Percentiles rank a stretch among this genome's conserved stretches.
These are phyloP conservation scores for Caenorhabditis parvicauda DNA, from an alignment of 2,888 invertebrate species.

Conservation along the genomic window DNA sequence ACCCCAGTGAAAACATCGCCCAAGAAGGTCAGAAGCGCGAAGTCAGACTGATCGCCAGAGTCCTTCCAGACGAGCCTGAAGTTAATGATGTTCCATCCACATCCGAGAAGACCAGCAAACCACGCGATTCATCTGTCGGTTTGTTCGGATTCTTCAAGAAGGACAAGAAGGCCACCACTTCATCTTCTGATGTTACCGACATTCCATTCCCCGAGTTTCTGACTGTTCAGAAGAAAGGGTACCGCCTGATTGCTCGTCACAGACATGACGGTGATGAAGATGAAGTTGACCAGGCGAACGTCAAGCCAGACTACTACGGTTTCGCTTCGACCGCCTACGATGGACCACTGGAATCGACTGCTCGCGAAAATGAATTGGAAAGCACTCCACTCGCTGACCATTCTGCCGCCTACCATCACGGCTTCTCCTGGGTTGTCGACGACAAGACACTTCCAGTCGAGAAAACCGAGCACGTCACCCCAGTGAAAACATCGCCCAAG, in stretches of 20 bases:
- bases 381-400: too few relatives aligned
- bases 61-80: constrained; percentile 6
- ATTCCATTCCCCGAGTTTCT: not conserved
- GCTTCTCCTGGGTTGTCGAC: too few relatives aligned
- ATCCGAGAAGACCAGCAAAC: constrained; percentile 9
- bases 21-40: too few relatives aligned
- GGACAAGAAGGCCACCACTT: not conserved
- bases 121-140: constrained; percentile 9
- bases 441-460: too few relatives aligned
- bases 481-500: too few relatives aligned
- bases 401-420: too few relatives aligned
- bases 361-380: too few relatives aligned
- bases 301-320: too few relatives aligned
- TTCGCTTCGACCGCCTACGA: too few relatives aligned
- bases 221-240: constrained; percentile 4
- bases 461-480: too few relatives aligned
- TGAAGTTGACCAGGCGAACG: constrained; percentile 12
- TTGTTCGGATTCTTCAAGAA: constrained; percentile 5
- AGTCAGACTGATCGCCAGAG: constrained; percentile 20
- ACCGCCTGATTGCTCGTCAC: constrained; percentile 22
- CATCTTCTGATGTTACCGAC: not conserved
- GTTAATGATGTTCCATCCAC: constrained; percentile 2
- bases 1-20: too few relatives aligned
- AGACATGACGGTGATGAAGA: constrained; percentile 32
- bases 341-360: too few relatives aligned